A percentile compares a stretch with the other conserved stretches of the same genome.
Conservation (phyloP, 2,888 invertebrate genomes). For the Eulithis prunata region DNA sequence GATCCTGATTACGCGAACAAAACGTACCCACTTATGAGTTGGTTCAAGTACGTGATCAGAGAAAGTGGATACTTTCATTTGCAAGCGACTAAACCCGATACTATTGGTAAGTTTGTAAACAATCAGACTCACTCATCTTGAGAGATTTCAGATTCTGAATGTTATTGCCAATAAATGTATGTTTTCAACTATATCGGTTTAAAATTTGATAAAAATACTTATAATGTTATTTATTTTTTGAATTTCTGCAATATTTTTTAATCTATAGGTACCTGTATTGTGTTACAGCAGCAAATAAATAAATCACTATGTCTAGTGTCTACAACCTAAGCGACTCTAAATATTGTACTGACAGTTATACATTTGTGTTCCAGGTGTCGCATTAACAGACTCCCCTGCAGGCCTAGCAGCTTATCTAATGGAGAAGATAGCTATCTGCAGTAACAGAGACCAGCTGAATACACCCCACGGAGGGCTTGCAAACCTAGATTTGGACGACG, state of each 20-base stretch:
- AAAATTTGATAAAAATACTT: too few species aligned
- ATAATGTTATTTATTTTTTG: too few species aligned
- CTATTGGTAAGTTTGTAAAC: slow-evolving; percentile 84
- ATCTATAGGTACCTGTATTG: too few species aligned
- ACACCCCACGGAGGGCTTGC: slow-evolving; percentile 87
- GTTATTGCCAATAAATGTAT: too few species aligned
- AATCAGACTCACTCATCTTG: too few species aligned
- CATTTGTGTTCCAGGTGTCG: slow-evolving; percentile 82
- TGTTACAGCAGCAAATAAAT: too few species aligned
- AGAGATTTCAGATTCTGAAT: too few species aligned
- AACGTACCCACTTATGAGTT: slow-evolving; percentile 79
- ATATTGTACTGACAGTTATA: too few species aligned
- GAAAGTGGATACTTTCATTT: slow-evolving; percentile 89
- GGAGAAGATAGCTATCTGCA: slow-evolving; percentile 92
- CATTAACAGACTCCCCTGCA: slow-evolving; percentile 89
- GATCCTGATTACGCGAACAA: slow-evolving; percentile 69
- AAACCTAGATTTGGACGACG: slow-evolving; percentile 86
- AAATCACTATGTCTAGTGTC: too few species aligned
- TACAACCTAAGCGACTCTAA: too few species aligned
- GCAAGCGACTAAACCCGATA: slow-evolving; percentile 94
- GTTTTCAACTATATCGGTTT: too few species aligned
- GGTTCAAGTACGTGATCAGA: slow-evolving; percentile 57
- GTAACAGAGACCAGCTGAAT: slow-evolving; percentile 82
- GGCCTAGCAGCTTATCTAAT: slow-evolving; percentile 94
- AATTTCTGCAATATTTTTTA: too few species aligned